These are phyloP conservation scores for Eremophila alpestris DNA, from an alignment of 2,797 vertebrate species.

Conservation along the genomic window DNA sequence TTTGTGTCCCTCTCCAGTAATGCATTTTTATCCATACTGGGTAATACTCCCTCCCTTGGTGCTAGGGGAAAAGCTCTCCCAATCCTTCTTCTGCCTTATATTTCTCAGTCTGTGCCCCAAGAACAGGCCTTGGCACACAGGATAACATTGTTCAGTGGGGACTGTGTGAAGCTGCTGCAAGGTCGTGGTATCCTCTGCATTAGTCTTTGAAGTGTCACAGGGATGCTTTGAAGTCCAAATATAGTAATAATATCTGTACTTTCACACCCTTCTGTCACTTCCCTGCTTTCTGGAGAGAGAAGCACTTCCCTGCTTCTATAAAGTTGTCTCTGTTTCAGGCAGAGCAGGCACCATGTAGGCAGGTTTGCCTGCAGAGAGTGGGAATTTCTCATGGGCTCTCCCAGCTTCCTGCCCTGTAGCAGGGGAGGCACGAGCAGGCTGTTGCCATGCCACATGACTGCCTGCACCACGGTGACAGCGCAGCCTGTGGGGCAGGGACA, in stretches of 20 bases:
- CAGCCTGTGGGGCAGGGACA: fast-evolving
- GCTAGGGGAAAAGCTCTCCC: background rate
- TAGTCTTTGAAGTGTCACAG: background rate
- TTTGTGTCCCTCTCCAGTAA: background rate
- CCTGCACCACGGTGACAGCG: fast-evolving
- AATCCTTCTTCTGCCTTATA: background rate
- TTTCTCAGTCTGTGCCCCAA: background rate
- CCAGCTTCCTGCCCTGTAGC: background rate
- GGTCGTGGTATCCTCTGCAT: background rate
- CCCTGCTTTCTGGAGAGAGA: background rate
- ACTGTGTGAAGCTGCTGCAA: background rate
- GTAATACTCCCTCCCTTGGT: background rate
- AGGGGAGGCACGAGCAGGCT: too few relatives aligned
- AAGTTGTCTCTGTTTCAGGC: background rate
- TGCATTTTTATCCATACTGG: background rate
- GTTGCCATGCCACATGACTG: fast-evolving
- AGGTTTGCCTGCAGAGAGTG: background rate
- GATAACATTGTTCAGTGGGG: background rate
- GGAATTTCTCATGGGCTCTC: background rate
- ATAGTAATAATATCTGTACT: background rate
- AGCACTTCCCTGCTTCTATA: background rate
- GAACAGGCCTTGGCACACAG: background rate
- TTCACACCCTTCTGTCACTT: fast-evolving
- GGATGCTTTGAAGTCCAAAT: background rate
- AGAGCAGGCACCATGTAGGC: background rate